Conservation (phyloP, 2,888 invertebrate genomes). For the Tenthredo distinguenda region DNA sequence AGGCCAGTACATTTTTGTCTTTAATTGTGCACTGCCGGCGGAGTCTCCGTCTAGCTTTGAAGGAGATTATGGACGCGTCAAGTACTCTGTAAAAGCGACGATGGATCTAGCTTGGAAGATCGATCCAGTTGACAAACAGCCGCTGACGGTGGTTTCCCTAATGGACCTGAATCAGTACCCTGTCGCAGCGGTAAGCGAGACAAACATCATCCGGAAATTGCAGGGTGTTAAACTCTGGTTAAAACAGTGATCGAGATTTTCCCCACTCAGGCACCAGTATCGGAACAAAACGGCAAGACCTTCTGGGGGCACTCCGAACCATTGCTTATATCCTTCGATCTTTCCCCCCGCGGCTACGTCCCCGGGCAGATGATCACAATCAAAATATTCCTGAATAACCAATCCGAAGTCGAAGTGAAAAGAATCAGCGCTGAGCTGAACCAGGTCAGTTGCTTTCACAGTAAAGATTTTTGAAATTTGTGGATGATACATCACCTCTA, state of each 20-base stretch:
- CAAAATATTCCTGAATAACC: neutral
- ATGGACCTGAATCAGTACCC: constrained; percentile 74
- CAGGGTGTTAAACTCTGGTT: neutral
- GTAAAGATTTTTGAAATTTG: neutral
- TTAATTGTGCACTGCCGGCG: constrained; percentile 73
- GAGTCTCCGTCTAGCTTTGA: constrained; percentile 69
- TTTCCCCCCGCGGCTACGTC: neutral
- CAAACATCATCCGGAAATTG: neutral
- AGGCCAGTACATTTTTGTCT: constrained; percentile 57
- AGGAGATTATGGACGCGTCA: constrained; percentile 70
- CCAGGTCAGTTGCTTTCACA: neutral
- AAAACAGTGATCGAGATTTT: neutral
- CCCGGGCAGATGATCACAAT: neutral
- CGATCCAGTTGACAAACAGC: constrained; percentile 72
- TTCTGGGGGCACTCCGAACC: neutral
- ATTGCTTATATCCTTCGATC: neutral
- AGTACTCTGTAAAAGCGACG: constrained; percentile 73
- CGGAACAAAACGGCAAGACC: neutral
- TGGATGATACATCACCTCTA: neutral
- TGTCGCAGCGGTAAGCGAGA: constrained; percentile 55
- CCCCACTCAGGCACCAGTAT: neutral
- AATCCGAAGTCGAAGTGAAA: neutral
- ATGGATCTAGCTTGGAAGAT: constrained; percentile 77
- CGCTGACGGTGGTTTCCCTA: constrained; percentile 74
- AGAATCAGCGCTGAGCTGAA: neutral